Evolutionary conservation across 2,113 vertebrate genomes (phyloP).

Genomic region (Meriones unguiculatus): DNA sequence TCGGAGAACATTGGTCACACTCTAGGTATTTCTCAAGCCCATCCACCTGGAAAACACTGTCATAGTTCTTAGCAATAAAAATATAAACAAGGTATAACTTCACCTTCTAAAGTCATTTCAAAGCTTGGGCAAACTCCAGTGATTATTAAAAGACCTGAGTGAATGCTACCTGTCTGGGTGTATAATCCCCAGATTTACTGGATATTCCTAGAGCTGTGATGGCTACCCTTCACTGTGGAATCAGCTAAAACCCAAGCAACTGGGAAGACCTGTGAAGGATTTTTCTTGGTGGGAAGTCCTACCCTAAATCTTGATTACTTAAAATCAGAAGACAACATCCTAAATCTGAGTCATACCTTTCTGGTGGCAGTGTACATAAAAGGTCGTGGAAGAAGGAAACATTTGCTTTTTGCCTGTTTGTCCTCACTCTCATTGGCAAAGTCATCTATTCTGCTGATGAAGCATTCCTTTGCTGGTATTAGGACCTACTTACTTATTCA

Average conservation of each 20-base stretch:
- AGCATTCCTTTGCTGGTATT: neutral
- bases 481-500: neutral
- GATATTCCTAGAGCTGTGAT: neutral
- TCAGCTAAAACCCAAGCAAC: neutral
- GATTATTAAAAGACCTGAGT: neutral
- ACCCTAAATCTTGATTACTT: neutral
- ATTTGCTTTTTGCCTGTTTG: neutral
- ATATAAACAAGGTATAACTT: neutral
- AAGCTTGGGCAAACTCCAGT: neutral
- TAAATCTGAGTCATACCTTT: neutral
- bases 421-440: neutral
- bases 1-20: neutral
- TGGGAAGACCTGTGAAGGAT: neutral
- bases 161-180: neutral
- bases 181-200: neutral
- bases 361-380: neutral
- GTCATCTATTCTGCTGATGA: neutral
- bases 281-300: neutral
- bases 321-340: neutral
- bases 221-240: neutral
- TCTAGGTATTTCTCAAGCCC: too few relatives aligned
- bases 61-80: neutral
- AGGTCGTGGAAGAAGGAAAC: neutral
- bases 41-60: neutral
- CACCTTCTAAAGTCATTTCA: neutral